These are phyloP conservation scores for Anthopleura sola DNA, from an alignment of 64 coral and sea anemone genomes.

Conservation along the genomic window DNA sequence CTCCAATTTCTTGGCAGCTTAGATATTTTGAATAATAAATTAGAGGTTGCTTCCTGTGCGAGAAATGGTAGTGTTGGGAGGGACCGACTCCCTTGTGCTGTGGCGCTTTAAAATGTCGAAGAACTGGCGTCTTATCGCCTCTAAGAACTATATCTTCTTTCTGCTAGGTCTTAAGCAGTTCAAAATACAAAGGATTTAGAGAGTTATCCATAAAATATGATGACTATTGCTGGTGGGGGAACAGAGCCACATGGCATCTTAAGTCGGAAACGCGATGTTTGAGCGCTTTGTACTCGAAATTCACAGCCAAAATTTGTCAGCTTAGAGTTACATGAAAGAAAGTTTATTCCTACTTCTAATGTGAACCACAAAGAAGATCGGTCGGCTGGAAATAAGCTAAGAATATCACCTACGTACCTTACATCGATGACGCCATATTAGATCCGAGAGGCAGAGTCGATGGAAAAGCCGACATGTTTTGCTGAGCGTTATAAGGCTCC, in stretches of 20 bases:
- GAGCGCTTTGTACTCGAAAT: constrained; percentile 44
- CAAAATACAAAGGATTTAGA: background rate
- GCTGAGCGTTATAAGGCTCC: constrained; percentile 96
- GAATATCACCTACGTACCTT: constrained; percentile 81
- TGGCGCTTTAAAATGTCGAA: background rate
- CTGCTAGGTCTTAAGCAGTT: background rate
- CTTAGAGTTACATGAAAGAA: constrained; percentile 28
- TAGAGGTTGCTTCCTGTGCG: constrained; percentile 24
- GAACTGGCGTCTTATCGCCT: background rate
- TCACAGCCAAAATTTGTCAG: constrained; percentile 10
- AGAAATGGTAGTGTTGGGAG: background rate
- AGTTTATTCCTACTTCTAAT: constrained; percentile 24
- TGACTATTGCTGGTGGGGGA: constrained; percentile 9
- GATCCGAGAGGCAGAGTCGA: constrained; percentile 97
- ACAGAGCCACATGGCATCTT: constrained; percentile 62
- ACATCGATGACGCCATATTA: constrained; percentile 99
- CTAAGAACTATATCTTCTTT: constrained; percentile 6
- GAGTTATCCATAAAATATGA: constrained; percentile 35
- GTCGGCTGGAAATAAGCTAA: constrained; percentile 22
- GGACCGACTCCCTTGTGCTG: constrained; percentile 10
- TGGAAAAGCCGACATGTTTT: constrained; percentile 98
- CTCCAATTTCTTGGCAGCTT: constrained; percentile 87
- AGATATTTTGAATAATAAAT: constrained; percentile 93
- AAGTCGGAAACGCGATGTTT: constrained; percentile 61
- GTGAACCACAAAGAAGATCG: constrained; percentile 28